Evolutionary conservation across 2,113 vertebrate species (phyloP).

Genomic region (Trematocara unimaculatum): DNA sequence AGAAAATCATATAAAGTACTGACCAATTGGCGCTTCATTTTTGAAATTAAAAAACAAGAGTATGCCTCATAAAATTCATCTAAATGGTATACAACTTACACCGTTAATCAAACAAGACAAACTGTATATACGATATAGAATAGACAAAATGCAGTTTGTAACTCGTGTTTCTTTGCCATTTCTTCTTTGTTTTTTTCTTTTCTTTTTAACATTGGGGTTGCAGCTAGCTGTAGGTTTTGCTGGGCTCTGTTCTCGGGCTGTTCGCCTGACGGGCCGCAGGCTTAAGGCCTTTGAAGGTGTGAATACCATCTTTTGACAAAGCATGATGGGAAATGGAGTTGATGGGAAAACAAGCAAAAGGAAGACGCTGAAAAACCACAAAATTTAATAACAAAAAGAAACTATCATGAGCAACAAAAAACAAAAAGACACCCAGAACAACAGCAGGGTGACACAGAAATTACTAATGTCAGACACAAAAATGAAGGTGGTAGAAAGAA

Average conservation of each 20-base stretch:
- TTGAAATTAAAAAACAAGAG: not conserved
- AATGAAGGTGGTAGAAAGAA: constrained; percentile 10
- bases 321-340: constrained; percentile 82
- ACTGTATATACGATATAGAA: not conserved
- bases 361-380: constrained; percentile 29
- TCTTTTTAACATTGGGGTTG: constrained; percentile 43
- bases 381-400: not conserved
- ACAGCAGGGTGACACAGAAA: constrained; percentile 11
- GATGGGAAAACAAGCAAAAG: constrained; percentile 30
- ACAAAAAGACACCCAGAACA: constrained; percentile 11
- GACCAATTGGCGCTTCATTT: not conserved
- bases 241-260: constrained; percentile 98
- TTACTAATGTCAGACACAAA: constrained; percentile 31
- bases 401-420: constrained; percentile 13
- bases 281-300: constrained; percentile 99
- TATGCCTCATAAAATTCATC: not conserved
- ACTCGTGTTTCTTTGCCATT: not conserved
- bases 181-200: not conserved
- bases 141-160: not conserved
- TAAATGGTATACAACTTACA: not conserved
- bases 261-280: constrained; percentile 99
- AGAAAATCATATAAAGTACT: not conserved
- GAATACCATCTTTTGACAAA: constrained; percentile 99
- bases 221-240: constrained; percentile 89
- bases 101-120: not conserved